Evolutionary conservation across 2,888 invertebrate genomes (phyloP).

Genomic region (Ditula angustiorana): DNA sequence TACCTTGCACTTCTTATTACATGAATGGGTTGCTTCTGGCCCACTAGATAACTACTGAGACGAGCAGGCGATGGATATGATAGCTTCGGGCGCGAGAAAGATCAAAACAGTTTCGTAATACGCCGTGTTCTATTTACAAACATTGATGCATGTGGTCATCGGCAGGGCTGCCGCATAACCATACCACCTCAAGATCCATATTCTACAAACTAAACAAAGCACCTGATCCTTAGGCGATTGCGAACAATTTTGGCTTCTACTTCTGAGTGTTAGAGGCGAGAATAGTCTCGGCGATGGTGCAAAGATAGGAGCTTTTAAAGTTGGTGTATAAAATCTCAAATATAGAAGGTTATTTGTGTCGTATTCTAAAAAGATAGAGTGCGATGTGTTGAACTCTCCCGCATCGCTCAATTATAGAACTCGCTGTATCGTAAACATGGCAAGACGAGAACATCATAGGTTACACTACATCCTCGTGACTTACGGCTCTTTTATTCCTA

Average conservation of each 20-base stretch:
- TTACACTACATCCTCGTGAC: slow-evolving; percentile 52
- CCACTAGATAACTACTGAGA: slow-evolving; percentile 48
- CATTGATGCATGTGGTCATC: slow-evolving; percentile 85
- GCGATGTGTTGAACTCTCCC: slow-evolving; percentile 85
- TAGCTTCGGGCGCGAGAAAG: slow-evolving; percentile 56
- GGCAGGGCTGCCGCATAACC: slow-evolving; percentile 82
- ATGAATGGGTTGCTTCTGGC: slow-evolving; percentile 50
- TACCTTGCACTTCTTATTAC: slow-evolving; percentile 48
- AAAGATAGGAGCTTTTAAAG: slow-evolving; percentile 69
- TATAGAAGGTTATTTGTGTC: slow-evolving; percentile 86
- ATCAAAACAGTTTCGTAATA: slow-evolving; percentile 66
- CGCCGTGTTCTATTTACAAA: slow-evolving; percentile 82
- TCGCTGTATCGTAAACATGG: slow-evolving; percentile 72
- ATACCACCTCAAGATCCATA: slow-evolving; percentile 77
- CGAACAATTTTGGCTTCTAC: slow-evolving; percentile 56
- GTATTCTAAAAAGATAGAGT: slow-evolving; percentile 85
- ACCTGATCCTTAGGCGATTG: slow-evolving; percentile 47
- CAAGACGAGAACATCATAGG: slow-evolving; percentile 66
- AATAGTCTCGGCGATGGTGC: slow-evolving; percentile 51
- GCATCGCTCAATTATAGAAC: slow-evolving; percentile 85
- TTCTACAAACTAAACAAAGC: slow-evolving; percentile 70
- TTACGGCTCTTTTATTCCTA: slow-evolving; percentile 61
- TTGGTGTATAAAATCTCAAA: slow-evolving; percentile 82
- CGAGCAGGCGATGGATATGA: slow-evolving; percentile 60
- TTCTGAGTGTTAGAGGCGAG: slow-evolving; percentile 54